Evolutionary conservation across 2,888 invertebrate genomes (phyloP).

Genomic region (Troides oblongomaculatus): DNA sequence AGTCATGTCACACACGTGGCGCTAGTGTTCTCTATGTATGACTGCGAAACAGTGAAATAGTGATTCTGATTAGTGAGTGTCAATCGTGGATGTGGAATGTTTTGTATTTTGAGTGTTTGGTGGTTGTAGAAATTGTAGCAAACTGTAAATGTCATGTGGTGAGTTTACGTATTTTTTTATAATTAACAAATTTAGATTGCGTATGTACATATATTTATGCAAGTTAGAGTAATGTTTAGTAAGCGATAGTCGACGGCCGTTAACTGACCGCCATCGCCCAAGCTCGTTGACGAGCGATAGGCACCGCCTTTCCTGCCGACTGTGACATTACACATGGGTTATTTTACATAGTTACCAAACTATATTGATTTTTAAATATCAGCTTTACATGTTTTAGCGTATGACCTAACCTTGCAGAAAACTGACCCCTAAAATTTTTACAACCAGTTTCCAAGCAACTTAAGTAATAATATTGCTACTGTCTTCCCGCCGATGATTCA

Average conservation of each 20-base stretch:
- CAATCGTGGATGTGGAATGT: conserved; percentile 60
- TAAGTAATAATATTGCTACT: conserved; percentile 32
- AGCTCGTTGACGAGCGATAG: conserved; percentile 58
- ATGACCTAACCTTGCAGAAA: conserved; percentile 46
- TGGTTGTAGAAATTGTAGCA: conserved; percentile 54
- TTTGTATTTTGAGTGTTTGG: conserved; percentile 74
- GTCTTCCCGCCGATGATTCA: conserved; percentile 38
- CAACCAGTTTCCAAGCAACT: conserved; percentile 30
- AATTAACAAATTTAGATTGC: conserved; percentile 12
- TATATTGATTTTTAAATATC: conserved; percentile 24
- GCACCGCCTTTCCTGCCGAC: conserved; percentile 63
- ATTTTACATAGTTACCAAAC: conserved; percentile 33
- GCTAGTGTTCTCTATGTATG: conserved; percentile 53
- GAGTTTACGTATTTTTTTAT: conserved; percentile 48
- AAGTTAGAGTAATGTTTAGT: conserved; percentile 36
- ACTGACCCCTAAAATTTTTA: conserved; percentile 34
- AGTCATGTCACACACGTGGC: conserved; percentile 52
- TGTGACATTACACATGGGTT: conserved; percentile 43
- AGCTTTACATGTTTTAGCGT: conserved; percentile 28
- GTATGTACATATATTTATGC: conserved; percentile 22
- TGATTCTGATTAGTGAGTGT: conserved; percentile 41
- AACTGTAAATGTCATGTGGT: conserved; percentile 71
- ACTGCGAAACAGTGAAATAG: conserved; percentile 37
- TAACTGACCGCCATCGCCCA: conserved; percentile 78
- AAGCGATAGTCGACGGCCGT: conserved; percentile 54